Base-by-base conservation (phyloP, 2,888 invertebrate species). In the Lumbricus terrestris region DNA sequence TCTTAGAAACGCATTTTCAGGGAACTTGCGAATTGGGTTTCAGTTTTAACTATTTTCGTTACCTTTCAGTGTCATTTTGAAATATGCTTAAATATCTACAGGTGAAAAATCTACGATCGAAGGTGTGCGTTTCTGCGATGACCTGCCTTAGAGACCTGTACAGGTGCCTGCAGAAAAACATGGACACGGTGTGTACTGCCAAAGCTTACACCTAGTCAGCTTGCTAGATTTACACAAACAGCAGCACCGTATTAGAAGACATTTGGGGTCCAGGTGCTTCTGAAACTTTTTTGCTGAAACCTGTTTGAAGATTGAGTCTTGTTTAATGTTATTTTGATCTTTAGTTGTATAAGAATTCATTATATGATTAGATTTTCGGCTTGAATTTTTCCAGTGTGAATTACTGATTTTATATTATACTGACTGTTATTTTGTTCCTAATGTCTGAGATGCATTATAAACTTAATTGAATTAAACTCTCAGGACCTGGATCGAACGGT, bases 61-160 rank as follows among this genome's bases (percentile, higher is more conserved):
- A 47, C 47, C 47, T 47, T 47, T 47, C 47, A 20, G 3, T 47
- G 47, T 42, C 11, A 42, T 42, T 11, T 42, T 11, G 2, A 47
- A 47, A 47, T 47, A 47, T 23, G 23, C 23, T 47, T 47, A 20
- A 47, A 20, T 85, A 23, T 85, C 23, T 23, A 35, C 34, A 85
- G 85, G 85, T 85, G 85, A 85, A 85, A 85, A 85, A 85, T 37
- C 85, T 85, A 29, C 85, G 85, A 34, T 85, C 85, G 16, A 85
- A 29, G 85, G 85, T 85, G 85, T 85, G 85, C 23, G 37, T 37
- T n/a, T 85, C 85, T 34, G 85, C 85, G 35, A 85, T 85, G 13
- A 37, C 37, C 5, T 85, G 85, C 37, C 34, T 85, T 34, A 85
- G 85, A 15, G 85, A 85, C 85, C 85, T 85, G 11, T 85, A 35